Evolutionary conservation across 2,888 invertebrate species (phyloP).

Genomic region (Melitaea athalia): DNA sequence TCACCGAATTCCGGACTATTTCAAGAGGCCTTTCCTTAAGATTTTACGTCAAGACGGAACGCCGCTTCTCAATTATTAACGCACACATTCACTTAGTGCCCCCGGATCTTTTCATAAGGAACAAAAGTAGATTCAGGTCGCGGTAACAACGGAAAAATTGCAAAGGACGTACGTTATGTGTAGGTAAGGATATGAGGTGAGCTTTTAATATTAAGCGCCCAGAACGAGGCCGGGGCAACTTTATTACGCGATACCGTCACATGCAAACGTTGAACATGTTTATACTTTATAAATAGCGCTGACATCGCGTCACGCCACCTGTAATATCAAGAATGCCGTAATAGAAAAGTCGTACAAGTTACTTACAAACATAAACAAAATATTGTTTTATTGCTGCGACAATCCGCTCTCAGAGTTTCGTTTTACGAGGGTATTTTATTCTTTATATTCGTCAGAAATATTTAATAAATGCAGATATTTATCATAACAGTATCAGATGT

Average conservation of each 20-base stretch:
- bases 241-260: slow-evolving; percentile 62
- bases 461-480: no score
- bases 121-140: slow-evolving; percentile 77
- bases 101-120: slow-evolving; percentile 73
- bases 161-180: slow-evolving; percentile 62
- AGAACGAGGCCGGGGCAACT: slow-evolving; percentile 54
- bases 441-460: not conserved
- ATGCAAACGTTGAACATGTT: slow-evolving; percentile 39
- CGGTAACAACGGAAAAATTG: slow-evolving; percentile 76
- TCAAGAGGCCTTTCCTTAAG: slow-evolving; percentile 68
- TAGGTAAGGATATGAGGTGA: slow-evolving; percentile 58
- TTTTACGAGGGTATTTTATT: not conserved
- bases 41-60: slow-evolving; percentile 57
- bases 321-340: slow-evolving; percentile 10
- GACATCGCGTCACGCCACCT: slow-evolving; percentile 27
- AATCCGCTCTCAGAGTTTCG: not conserved
- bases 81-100: slow-evolving; percentile 69
- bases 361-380: slow-evolving; percentile 3
- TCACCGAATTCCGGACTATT: slow-evolving; percentile 30
- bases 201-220: slow-evolving; percentile 72
- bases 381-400: slow-evolving; percentile 13
- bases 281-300: slow-evolving; percentile 35
- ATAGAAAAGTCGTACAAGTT: not conserved
- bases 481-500: no score
- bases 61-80: slow-evolving; percentile 76